Evolutionary conservation across 2,888 invertebrate genomes (phyloP), one percentile per base, ranked within the genome.

Genomic region (Plebejus argus): DNA sequence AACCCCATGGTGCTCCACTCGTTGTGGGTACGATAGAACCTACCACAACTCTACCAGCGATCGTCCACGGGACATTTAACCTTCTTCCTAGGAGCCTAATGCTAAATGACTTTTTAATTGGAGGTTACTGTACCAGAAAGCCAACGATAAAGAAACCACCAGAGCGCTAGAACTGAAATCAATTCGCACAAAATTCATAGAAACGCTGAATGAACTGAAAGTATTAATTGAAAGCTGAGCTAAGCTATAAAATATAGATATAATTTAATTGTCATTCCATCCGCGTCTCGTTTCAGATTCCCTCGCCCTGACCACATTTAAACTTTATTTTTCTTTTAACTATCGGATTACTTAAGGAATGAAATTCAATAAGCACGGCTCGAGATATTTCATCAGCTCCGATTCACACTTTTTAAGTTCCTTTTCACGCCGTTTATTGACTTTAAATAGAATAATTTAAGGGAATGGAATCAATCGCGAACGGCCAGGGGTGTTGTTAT

Each of bases 361-460:
- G 74, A 74, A 74, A 74, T 28, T 53, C 74, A 74, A 74, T 74
- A 74, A 74, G 74, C 74, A 18, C 20, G 20, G 72, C 23, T 28
- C 49, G 74, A 49, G 45, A 53, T 74, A 74, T 74, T 74, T 74
- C 74, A 74, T 74, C 74, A 74, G 74, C 28, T 20, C 1, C 49
- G 45, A 74, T 74, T 74, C 74, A 49, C 74, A 74, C 72, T 49
- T 74, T 72, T 74, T 74, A 74, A 74, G 28, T 49, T 74, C 49
- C 74, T 28, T 49, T 74, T 72, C 71, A 45, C 23, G 23, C 6
- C 71, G 71, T 39, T 39, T 74, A 49, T 49, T 74, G 74, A 74
- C 74, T 53, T 74, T 28, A 74, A 74, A 74, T 74, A 23, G 45
- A 23, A 74, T 53, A 74, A 72, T 74, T 53, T 28, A 74, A 23